Base-by-base conservation (phyloP, 2,888 invertebrate species). In the Leptopilina syphax region DNA sequence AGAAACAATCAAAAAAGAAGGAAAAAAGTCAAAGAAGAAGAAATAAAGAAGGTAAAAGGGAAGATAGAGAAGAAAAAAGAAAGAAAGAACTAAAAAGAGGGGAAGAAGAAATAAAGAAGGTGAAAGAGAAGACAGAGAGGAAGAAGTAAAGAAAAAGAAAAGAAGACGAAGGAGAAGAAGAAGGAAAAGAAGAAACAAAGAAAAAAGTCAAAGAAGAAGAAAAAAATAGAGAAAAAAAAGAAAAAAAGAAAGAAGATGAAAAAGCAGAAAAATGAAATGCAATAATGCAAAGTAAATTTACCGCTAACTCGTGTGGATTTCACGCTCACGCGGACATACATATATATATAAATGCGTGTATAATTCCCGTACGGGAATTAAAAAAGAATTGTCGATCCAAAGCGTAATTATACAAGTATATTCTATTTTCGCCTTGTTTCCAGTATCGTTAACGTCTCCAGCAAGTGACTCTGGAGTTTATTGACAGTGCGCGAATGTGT, bases 381-480 rank as follows among this genome's bases (percentile, higher is more conserved):
- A 57, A 73, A 73, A 73, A 57, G 57, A 73, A 34, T n/a, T 57
- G 57, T 12, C 34, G 34, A 57, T 57, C 73, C 57, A 12, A 12
- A 9, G n/a, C 27, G 73, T 73, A 73, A 73, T 73, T 73, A 54
- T 50, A 18, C 18, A 47, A 54, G 8, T 18, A 18, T 18, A 70
- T 73, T 73, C 73, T 73, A 73, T 73, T 57, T 73, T 73, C 34
- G 54, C 73, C 57, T 73, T 57, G 57, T 73, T 57, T 57, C 34
- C 73, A 73, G 73, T 54, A 73, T 54, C 34, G 27, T 34, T 54
- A 34, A 34, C 34, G 34, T 50, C 12, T 50, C 9, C 8, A 44
- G 6, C 44, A 1, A 34, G 3, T 34, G 34, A 34, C 44, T 13
- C 70, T 3, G 27, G 27, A 70, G 70, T 70, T 54, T 70, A 70